These are phyloP conservation scores for Neoseiulus cucumeris DNA, from an alignment of 1,140 invertebrate genomes.

Conservation along the genomic window DNA sequence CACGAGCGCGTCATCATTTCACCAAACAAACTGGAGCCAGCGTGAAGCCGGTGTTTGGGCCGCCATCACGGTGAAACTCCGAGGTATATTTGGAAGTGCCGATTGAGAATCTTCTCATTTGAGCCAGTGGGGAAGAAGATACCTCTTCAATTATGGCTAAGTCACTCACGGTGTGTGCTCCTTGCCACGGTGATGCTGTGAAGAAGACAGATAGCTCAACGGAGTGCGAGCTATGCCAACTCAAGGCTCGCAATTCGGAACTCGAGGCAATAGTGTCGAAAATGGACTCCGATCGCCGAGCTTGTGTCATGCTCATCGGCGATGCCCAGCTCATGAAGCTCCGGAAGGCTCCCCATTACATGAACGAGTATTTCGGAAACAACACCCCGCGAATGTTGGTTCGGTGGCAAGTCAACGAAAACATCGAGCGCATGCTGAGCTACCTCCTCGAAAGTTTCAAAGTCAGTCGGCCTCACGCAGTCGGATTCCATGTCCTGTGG, in stretches of 20 bases:
- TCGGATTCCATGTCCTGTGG: conserved; percentile 2
- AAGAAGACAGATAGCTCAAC: neutral
- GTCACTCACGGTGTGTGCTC: neutral
- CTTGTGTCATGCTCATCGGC: neutral
- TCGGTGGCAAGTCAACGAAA: neutral
- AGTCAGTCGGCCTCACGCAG: neutral
- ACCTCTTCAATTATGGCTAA: no score
- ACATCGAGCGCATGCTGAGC: neutral
- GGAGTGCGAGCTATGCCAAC: neutral
- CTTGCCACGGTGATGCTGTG: neutral
- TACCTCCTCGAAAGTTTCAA: neutral
- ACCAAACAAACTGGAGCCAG: no score
- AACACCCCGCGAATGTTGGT: neutral
- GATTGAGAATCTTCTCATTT: no score
- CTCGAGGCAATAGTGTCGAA: neutral
- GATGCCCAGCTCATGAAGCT: neutral
- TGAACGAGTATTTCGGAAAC: neutral
- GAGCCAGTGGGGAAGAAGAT: no score
- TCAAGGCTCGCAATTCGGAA: conserved; percentile 2
- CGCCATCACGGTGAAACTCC: no score
- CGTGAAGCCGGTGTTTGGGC: no score
- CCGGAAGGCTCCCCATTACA: neutral
- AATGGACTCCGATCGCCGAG: neutral
- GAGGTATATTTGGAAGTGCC: no score
- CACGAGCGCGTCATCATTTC: no score